Base-by-base conservation (phyloP, 2,888 invertebrate species). In the Euclidia mi region DNA sequence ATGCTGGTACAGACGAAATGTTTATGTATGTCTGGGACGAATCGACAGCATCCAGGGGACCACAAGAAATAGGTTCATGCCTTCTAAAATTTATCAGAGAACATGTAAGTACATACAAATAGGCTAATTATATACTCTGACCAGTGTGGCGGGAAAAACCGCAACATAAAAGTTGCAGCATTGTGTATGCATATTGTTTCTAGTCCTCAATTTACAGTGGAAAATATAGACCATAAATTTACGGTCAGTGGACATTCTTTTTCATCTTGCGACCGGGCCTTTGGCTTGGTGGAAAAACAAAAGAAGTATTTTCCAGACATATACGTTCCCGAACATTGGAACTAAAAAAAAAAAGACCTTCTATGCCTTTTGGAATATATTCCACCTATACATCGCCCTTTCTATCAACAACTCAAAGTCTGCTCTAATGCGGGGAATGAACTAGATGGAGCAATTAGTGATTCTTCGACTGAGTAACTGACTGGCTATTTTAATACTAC, bases 141-240 rank as follows among this genome's bases (percentile, higher is more conserved):
- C n/a, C n/a, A n/a, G n/a, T n/a, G n/a, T n/a, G n/a, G n/a, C n/a
- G n/a, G n/a, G n/a, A n/a, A n/a, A n/a, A n/a, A n/a, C n/a, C n/a
- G n/a, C n/a, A 31, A 31, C 9, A 14, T 35, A 9, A 35, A 35
- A 40, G 20, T 40, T 20, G 40, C 44, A 20, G 11, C 20, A 11
- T 9, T 44, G n/a, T 44, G 34, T 20, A 34, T 20, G 11, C 34
- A 44, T 20, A 44, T 44, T 44, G 34, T 20, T 34, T 17, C 34
- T 12, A 17, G 34, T 34, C 20, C 44, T 20, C 20, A 44, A 18
- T 44, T 11, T 12, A 44, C 44, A 32, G 20, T 34, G 12, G 34
- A 44, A 11, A 44, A 34, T n/a, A 44, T 44, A 20, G 17, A 44
- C 34, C 32, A 44, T 34, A 44, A 44, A 34, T 44, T 44, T 20